These are phyloP conservation scores for Charaxes varanes DNA, from an alignment of 1,140 invertebrate species.

Conservation along the genomic window DNA sequence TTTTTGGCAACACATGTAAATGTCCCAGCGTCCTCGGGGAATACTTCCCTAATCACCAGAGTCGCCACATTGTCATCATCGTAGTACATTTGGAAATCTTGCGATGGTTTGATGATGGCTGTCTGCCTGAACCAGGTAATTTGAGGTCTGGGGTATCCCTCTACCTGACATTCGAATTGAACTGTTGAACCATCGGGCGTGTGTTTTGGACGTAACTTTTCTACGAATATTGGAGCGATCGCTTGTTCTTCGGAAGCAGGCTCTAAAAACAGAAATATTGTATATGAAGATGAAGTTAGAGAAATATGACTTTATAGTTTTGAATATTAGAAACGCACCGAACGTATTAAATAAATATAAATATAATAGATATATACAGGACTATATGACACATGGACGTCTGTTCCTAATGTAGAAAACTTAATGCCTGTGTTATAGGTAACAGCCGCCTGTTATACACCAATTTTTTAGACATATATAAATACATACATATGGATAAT, in stretches of 20 bases:
- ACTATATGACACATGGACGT: too few species aligned
- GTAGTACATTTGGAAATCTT: constrained; percentile 94
- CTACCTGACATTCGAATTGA: constrained; percentile 93
- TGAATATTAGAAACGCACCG: too few species aligned
- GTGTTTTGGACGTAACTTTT: constrained; percentile 88
- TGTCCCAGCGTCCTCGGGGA: constrained; percentile 96
- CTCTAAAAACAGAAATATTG: constrained; percentile 75
- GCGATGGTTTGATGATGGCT: constrained; percentile 91
- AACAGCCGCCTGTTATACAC: too few species aligned
- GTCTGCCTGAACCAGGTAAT: constrained; percentile 97
- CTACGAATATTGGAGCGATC: constrained; percentile 87
- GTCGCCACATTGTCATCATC: constrained; percentile 94
- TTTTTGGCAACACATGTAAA: constrained; percentile 98
- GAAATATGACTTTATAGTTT: too few species aligned
- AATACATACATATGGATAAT: too few species aligned
- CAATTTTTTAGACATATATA: too few species aligned
- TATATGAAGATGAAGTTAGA: too few species aligned
- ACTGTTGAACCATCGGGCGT: constrained; percentile 91
- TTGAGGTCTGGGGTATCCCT: constrained; percentile 90
- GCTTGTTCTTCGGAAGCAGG: constrained; percentile 84
- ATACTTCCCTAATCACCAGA: constrained; percentile 95
- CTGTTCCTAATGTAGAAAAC: too few species aligned
- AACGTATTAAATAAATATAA: too few species aligned
- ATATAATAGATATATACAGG: too few species aligned
- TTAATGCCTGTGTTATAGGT: too few species aligned